Conservation (phyloP, 2,888 invertebrate genomes). For the Cryptocephalus primarius region DNA sequence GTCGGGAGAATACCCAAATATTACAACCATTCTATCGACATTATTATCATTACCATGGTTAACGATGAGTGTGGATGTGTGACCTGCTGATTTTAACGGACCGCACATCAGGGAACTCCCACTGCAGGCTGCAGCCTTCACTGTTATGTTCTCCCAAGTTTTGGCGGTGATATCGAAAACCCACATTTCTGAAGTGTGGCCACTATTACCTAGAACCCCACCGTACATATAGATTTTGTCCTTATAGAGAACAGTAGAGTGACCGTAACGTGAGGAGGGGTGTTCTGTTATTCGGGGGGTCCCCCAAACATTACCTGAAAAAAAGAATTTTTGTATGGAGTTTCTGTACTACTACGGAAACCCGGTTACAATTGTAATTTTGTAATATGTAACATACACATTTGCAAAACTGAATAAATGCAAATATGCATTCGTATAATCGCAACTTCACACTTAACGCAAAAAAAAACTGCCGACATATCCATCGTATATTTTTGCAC, state of each 20-base stretch:
- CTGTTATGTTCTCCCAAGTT: slow-evolving; percentile 78
- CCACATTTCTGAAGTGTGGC: slow-evolving; percentile 66
- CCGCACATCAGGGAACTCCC: slow-evolving; percentile 34
- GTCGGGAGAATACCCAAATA: slow-evolving; percentile 92
- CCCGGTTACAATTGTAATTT: too few relatives aligned
- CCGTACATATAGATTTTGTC: slow-evolving; percentile 92
- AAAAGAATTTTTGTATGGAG: slow-evolving; percentile 3
- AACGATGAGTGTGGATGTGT: slow-evolving; percentile 82
- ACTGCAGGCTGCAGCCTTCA: slow-evolving; percentile 40
- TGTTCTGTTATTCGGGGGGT: slow-evolving; percentile 48
- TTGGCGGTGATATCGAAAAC: slow-evolving; percentile 67
- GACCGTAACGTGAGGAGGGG: slow-evolving; percentile 75
- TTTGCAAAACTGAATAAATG: too few relatives aligned
- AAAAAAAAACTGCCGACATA: too few relatives aligned
- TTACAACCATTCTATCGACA: slow-evolving; percentile 78
- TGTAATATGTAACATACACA: too few relatives aligned
- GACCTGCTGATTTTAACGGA: slow-evolving; percentile 69
- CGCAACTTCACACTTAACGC: too few relatives aligned
- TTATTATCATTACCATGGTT: slow-evolving; percentile 55
- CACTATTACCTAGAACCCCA: slow-evolving; percentile 57
- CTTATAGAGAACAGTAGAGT: slow-evolving; percentile 78
- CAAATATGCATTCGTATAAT: too few relatives aligned
- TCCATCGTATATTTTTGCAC: too few relatives aligned
- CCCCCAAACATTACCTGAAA: slow-evolving; percentile 58
- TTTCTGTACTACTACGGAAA: too few relatives aligned